phyloP scores from a whole-genome alignment of 2,797 vertebrate genomes.

The Parotocinclus haroldoi region DNA sequence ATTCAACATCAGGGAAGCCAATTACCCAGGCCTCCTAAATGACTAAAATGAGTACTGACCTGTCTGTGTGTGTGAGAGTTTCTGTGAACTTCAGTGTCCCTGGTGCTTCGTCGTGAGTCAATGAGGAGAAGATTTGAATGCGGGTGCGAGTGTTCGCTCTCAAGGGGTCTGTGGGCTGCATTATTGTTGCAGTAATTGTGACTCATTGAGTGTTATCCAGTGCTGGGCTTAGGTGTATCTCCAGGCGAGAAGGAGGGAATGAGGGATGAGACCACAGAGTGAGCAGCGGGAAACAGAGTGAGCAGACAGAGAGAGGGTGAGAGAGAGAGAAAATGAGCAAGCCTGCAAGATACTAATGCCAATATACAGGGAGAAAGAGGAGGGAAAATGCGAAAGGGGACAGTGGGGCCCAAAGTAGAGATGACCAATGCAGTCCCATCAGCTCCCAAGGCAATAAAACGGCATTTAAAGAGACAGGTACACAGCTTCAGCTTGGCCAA shows the following conservation, averaged over 20 bases:
- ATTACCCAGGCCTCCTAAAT: too few species aligned
- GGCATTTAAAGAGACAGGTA: conserved; percentile 68
- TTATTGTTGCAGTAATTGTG: conserved; percentile 64
- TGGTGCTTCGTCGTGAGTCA: conserved; percentile 31
- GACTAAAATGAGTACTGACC: neutral
- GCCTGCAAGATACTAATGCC: conserved; percentile 20
- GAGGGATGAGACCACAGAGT: neutral
- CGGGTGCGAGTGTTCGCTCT: conserved; percentile 9
- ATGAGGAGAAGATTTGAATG: conserved; percentile 6
- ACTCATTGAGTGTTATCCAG: conserved; percentile 69
- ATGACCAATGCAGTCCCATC: conserved; percentile 54
- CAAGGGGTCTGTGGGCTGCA: conserved; percentile 52
- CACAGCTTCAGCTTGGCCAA: conserved; percentile 44
- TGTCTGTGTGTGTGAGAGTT: conserved; percentile 15
- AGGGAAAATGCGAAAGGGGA: conserved; percentile 37
- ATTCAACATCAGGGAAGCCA: too few species aligned
- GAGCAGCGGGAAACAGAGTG: neutral
- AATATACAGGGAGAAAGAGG: conserved; percentile 14
- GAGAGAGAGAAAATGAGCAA: conserved; percentile 22
- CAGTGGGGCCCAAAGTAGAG: conserved; percentile 29
- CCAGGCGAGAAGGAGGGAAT: conserved; percentile 27
- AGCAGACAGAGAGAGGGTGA: neutral
- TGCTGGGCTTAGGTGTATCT: conserved; percentile 59
- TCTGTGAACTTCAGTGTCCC: conserved; percentile 20
- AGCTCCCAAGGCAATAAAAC: conserved; percentile 64